Percentiles rank a stretch among this genome's conserved stretches.
Evolutionary conservation across 2,797 vertebrate genomes (phyloP).

Genomic region (Eulemur coronatus): DNA sequence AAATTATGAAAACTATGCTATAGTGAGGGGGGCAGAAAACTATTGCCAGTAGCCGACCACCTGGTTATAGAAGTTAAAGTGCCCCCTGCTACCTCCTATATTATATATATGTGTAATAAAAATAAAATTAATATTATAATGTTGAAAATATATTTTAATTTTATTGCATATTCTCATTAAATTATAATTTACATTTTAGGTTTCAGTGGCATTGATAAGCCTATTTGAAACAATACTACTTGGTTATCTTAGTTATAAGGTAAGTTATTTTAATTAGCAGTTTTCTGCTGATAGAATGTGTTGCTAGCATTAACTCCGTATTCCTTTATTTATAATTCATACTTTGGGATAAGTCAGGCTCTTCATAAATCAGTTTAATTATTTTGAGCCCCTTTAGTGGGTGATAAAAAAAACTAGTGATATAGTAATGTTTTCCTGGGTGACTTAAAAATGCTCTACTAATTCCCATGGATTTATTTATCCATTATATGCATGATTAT

Average conservation of each 20-base stretch:
- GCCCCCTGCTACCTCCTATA: neutral
- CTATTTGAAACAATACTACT: conserved; percentile 89
- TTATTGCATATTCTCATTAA: conserved; percentile 8
- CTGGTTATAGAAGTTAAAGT: neutral
- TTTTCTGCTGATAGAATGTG: neutral
- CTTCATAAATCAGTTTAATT: conserved; percentile 54
- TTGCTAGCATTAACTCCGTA: neutral
- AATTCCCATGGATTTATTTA: neutral
- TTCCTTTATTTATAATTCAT: conserved; percentile 22
- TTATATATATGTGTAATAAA: neutral
- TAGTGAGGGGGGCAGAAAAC: neutral
- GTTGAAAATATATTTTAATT: neutral
- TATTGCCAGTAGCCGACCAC: accelerated
- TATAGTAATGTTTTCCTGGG: neutral
- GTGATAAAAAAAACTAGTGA: conserved; percentile 21
- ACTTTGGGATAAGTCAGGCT: neutral
- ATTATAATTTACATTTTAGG: conserved; percentile 80
- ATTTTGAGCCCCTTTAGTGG: neutral
- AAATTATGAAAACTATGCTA: neutral
- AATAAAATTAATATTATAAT: neutral
- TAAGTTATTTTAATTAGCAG: conserved; percentile 75
- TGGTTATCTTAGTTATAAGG: conserved; percentile 92
- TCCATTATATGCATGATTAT: neutral
- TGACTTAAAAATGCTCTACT: conserved; percentile 1
- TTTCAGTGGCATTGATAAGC: conserved; percentile 90